Conservation (phyloP, 2,888 invertebrate species). For the Hydriomena furcata region DNA sequence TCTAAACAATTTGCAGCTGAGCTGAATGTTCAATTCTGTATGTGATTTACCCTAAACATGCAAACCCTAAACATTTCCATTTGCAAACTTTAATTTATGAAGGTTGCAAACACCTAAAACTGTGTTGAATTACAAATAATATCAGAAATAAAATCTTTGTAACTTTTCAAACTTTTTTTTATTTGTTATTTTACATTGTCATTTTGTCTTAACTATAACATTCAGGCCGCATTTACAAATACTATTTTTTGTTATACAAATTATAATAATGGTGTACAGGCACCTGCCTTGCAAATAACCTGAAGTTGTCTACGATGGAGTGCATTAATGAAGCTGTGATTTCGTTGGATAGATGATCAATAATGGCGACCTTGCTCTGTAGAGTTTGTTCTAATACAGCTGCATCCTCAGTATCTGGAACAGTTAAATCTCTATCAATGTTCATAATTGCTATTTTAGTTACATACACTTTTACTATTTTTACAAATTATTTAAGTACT, state of each 20-base stretch:
- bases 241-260: constrained; percentile 42
- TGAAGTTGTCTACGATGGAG: constrained; percentile 68
- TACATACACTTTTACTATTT: too few species aligned
- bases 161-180: not conserved
- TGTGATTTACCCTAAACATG: too few species aligned
- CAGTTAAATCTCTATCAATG: too few species aligned
- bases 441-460: too few species aligned
- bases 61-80: too few species aligned
- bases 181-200: too few species aligned
- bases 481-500: too few species aligned
- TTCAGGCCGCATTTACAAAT: not conserved
- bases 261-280: constrained; percentile 69
- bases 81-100: too few species aligned
- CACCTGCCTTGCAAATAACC: constrained; percentile 62
- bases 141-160: constrained; percentile 19
- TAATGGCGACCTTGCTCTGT: constrained; percentile 47
- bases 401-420: constrained; percentile 51
- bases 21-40: too few species aligned
- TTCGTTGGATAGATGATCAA: constrained; percentile 72
- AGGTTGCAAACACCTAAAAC: too few species aligned
- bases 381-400: constrained; percentile 54
- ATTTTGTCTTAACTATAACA: too few species aligned
- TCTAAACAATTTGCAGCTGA: constrained; percentile 46
- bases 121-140: too few species aligned
- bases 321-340: constrained; percentile 69